Evolutionary conservation across 1,140 invertebrate species (phyloP), one percentile per base, ranked within the genome.

Genomic region (Liolophura sinensis): DNA sequence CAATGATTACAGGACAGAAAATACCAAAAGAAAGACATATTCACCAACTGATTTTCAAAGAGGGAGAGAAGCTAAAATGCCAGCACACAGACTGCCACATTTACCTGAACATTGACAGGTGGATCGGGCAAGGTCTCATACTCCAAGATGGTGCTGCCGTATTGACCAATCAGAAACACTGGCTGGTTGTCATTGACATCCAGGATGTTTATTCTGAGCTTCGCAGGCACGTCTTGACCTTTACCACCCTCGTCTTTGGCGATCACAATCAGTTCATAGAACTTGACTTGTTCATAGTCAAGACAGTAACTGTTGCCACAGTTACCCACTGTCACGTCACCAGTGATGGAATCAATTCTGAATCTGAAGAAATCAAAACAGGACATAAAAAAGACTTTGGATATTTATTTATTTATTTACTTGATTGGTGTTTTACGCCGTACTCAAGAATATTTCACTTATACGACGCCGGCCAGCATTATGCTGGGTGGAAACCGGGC

Each of bases 141-240:
- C 79, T 96, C 94, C 72, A 95, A 91, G 20, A 95, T 91, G 5
- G 91, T 91, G 0, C 91, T 90, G 11, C 89, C 88, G 81, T 94
- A 94, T 15, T 89, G 86, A 0, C 89, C 84, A 60, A 89, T 90
- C 12, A 88, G 85, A 81, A 95, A 95, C 14, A 88, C 85, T 0
- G 94, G 93, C 0, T 91, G 86, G 77, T 93, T 95, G 82, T 97
- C 95, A 77, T 97, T 96, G 47, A 90, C 90, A 81, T 97, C 94
- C 0, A 86, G 85, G 0, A 97, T 82, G 0, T 89, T 87, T 9
- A 98, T 90, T 68, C 90, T 90, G 0, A 98, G 85, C 0, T 93
- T 90, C 0, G 93, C 91, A 24, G 90, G 90, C 15, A 89, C 89
- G 14, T 87, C 90, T 73, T 91, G 90, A 0, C 92, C 93, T n/a